phyloP scores from a whole-genome alignment of 1,140 invertebrate genomes.

The Trigoniulus corallinus region DNA sequence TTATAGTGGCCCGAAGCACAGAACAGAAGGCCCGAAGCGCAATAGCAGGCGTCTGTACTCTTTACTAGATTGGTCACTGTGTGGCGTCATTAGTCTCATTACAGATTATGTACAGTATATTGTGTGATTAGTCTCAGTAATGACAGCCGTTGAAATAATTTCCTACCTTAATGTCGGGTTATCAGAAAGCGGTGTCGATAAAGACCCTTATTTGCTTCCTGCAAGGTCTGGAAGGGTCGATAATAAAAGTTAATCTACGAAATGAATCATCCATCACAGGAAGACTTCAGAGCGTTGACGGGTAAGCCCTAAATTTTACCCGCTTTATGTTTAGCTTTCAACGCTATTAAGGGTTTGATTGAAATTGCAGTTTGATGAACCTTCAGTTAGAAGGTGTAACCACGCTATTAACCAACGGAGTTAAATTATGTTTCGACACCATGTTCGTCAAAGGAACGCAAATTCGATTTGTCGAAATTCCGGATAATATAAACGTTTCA shows the following conservation, averaged over 20 bases:
- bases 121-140: too few relatives aligned
- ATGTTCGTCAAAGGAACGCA: conserved; percentile 9
- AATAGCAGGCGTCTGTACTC: too few relatives aligned
- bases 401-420: background rate
- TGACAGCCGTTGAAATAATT: too few relatives aligned
- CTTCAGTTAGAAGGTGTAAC: background rate
- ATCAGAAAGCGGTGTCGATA: background rate
- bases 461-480: conserved; percentile 8
- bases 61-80: too few relatives aligned
- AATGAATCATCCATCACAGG: background rate
- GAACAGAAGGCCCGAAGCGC: too few relatives aligned
- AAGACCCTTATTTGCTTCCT: background rate
- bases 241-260: background rate
- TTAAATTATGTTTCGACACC: conserved; percentile 2
- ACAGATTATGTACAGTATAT: too few relatives aligned
- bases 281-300: background rate
- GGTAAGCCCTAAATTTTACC: background rate
- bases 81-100: too few relatives aligned
- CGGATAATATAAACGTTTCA: conserved; percentile 6
- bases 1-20: too few relatives aligned
- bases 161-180: background rate
- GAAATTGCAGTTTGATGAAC: background rate
- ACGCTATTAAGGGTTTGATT: too few relatives aligned
- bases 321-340: too few relatives aligned
- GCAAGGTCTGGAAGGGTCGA: background rate